Evolutionary conservation across 2,113 vertebrate genomes (phyloP).

Genomic region (Psittacara wagleri): DNA sequence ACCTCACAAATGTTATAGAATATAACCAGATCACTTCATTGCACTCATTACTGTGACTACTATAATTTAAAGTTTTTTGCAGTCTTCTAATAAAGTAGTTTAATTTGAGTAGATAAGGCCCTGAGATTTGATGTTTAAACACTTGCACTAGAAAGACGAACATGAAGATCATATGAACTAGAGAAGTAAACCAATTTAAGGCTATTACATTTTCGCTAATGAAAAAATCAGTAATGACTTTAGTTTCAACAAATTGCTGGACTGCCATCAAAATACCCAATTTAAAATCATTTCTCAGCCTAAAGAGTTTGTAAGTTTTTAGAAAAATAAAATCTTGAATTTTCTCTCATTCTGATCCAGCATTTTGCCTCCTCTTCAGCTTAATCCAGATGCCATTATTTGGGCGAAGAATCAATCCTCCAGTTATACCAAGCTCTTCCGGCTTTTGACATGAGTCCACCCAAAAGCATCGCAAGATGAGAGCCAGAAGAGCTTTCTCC

Average conservation of each 20-base stretch:
- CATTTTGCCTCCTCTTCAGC: conserved; percentile 75
- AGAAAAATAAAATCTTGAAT: neutral
- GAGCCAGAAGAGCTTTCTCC: conserved; percentile 87
- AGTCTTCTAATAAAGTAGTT: neutral
- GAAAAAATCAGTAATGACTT: neutral
- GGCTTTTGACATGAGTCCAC: conserved; percentile 82
- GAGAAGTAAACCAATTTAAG: neutral
- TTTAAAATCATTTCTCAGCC: neutral
- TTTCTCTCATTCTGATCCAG: neutral
- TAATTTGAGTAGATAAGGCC: neutral
- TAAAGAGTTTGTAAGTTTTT: neutral
- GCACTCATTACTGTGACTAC: neutral
- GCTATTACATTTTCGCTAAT: neutral
- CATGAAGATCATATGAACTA: neutral
- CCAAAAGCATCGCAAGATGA: conserved; percentile 82
- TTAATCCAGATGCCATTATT: conserved; percentile 86
- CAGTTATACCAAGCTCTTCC: conserved; percentile 81
- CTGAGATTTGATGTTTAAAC: neutral
- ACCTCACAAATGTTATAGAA: neutral
- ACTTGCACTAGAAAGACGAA: neutral
- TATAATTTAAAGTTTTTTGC: neutral
- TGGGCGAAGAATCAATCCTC: conserved; percentile 90
- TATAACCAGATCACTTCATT: neutral
- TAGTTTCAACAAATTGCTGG: neutral
- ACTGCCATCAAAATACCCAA: neutral